Conservation (phyloP, 1,140 invertebrate species). For the Homarus americanus region DNA sequence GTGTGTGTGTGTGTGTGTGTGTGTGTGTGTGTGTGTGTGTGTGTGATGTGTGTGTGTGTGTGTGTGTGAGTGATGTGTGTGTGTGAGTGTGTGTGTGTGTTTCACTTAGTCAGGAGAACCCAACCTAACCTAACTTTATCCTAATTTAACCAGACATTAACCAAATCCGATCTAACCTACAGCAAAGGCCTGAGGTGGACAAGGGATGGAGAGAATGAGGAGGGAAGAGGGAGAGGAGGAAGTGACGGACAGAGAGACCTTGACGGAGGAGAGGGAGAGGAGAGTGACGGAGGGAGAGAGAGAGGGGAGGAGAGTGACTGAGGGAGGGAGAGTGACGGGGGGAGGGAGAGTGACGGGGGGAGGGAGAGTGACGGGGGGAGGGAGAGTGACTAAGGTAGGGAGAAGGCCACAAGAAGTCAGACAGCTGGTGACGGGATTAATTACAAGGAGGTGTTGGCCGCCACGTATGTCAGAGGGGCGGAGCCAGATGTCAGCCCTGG, state of each 20-base stretch:
- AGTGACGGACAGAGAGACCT: no score
- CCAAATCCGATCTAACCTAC: no score
- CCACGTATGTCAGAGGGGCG: conserved; percentile 36
- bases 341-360: background rate
- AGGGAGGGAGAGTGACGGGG: background rate
- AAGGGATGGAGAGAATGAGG: no score
- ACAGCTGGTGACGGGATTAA: conserved; percentile 41
- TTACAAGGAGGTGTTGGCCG: conserved; percentile 37
- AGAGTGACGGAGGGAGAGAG: no score
- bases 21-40: background rate
- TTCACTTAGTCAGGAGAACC: no score
- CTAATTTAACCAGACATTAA: no score
- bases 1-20: background rate
- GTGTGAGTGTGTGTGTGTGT: background rate
- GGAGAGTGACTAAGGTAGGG: background rate
- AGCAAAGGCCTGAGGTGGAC: no score
- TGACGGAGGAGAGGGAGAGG: no score
- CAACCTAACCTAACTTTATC: no score
- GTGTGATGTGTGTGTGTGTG: background rate
- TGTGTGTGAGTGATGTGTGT: no score
- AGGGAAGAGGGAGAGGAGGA: no score
- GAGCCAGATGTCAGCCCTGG: conserved; percentile 5
- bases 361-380: background rate
- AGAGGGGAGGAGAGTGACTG: no score
- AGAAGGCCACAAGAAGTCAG: background rate